Evolutionary conservation across 2,888 invertebrate species (phyloP), one percentile per base, ranked within the genome.

Genomic region (Carabus problematicus): DNA sequence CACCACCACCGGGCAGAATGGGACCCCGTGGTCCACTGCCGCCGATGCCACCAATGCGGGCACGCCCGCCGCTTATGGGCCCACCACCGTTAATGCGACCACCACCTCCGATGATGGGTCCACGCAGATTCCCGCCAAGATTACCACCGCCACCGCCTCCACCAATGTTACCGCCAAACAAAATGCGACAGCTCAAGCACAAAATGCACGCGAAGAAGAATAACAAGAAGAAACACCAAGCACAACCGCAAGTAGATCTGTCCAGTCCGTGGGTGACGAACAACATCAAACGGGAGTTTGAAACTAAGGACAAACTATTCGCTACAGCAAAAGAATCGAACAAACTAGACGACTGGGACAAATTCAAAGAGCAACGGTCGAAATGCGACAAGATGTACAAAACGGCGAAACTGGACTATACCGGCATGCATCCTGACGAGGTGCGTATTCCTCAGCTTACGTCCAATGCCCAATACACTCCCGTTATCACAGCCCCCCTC

Each of bases 231-330:
- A 80, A 78, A 72, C 76, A 70, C n/a, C 42, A 41, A 29, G 18
- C 14, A 16, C 60, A 74, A 71, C 77, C 75, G 70, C 69, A 73
- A 47, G 71, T 78, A 14, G 81, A 82, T 76, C 71, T 87, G 61
- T 83, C 83, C 39, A 86, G 86, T 76, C 85, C 87, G 0, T 88
- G 87, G 86, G 85, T 88, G 6, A 85, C 83, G 8, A 84, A 85
- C 11, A 82, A 83, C 19, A 84, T 88, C 55, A 85, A 84, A 73
- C 79, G 77, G 4, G 86, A 86, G 74, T 85, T 87, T 54, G 79
- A 77, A 43, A 85, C 84, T 72, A 85, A 86, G 74, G 83, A 86
- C 66, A 84, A 86, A 72, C 81, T 87, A 52, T 82, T 86, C 74
- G 82, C 83, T 45, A 75, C 76, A 42, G 84, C 84, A 2, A 82